Base-by-base conservation (phyloP, 2,888 invertebrate genomes). In the Aleiodes alternator region DNA sequence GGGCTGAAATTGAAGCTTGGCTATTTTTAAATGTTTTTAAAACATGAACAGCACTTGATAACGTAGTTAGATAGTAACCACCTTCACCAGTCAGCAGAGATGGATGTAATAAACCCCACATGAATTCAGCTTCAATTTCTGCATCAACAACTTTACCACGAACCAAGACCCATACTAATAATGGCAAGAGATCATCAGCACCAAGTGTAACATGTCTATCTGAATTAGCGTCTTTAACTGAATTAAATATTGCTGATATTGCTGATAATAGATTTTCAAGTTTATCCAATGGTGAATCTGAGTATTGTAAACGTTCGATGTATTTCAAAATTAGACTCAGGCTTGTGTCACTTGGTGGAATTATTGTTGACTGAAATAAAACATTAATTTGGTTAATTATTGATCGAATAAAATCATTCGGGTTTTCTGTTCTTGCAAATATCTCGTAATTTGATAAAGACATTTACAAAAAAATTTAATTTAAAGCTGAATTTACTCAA, bases 111-210 rank as follows among this genome's bases (percentile, higher is more conserved):
- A 99, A 91, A 3, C 95, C 97, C 92, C 97, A 97, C 97, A 98
- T 98, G 88, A 97, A 96, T 87, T 98, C 97, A 0, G 97, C 97
- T 88, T 98, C 98, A 75, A 98, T 93, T 90, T 98, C 98, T 0
- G 97, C 98, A 43, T 96, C 95, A 7, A 98, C 95, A 84, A 97
- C 94, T 50, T 96, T 95, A 82, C 96, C 96, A 79, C 96, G 95
- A 0, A 97, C 96, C 81, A 98, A 92, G 9, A 97, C 95, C 94
- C 96, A 97, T 73, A 98, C 97, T 68, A 98, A 93, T 74, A 98
- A 93, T 0, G 98, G 97, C 73, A 98, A 92, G 79, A 98, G 94
- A 86, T 98, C 98, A 89, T 96, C 96, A 11, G 96, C 96, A 7
- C 96, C 96, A 12, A 96, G 90, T 23, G 92, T 91, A 59, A 92